These are phyloP conservation scores for Ceraclea dissimilis DNA, from an alignment of 2,888 invertebrate species.

Conservation along the genomic window DNA sequence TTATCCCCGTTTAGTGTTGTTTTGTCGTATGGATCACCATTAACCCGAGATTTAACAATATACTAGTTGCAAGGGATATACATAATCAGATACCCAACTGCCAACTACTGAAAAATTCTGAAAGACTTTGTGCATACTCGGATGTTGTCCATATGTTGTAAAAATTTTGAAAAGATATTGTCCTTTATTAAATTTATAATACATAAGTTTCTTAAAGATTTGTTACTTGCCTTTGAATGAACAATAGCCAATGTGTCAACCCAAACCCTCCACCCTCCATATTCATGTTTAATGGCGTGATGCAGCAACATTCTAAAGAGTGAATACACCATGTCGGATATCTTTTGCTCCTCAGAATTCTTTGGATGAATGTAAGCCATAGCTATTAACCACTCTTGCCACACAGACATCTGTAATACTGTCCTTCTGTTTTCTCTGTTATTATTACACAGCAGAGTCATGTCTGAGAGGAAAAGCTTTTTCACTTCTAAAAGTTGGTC, in stretches of 20 bases:
- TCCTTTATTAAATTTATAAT: too few species aligned
- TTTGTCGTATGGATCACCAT: too few species aligned
- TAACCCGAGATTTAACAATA: too few species aligned
- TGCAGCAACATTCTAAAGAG: constrained; percentile 95
- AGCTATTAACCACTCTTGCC: constrained; percentile 99
- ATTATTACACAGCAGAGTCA: constrained; percentile 96
- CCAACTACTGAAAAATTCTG: too few species aligned
- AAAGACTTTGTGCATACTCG: too few species aligned
- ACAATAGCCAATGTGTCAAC: constrained; percentile 99
- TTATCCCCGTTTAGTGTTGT: too few species aligned
- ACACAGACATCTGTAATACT: constrained; percentile 99
- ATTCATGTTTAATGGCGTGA: constrained; percentile 98
- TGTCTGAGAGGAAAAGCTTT: constrained; percentile 93
- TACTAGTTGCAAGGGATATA: too few species aligned
- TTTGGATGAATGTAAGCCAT: constrained; percentile 97
- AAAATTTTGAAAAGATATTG: background rate
- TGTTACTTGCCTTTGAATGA: constrained; percentile 92
- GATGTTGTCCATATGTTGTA: too few species aligned
- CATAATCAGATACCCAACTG: too few species aligned
- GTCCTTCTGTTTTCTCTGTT: constrained; percentile 95
- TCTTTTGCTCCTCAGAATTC: constrained; percentile 89
- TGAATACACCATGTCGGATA: constrained; percentile 97
- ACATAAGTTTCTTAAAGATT: too few species aligned
- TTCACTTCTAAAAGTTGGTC: constrained; percentile 89
- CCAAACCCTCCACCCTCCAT: constrained; percentile 99